phyloP scores from a whole-genome alignment of 2,888 invertebrate genomes.

The Tipula lateralis region DNA sequence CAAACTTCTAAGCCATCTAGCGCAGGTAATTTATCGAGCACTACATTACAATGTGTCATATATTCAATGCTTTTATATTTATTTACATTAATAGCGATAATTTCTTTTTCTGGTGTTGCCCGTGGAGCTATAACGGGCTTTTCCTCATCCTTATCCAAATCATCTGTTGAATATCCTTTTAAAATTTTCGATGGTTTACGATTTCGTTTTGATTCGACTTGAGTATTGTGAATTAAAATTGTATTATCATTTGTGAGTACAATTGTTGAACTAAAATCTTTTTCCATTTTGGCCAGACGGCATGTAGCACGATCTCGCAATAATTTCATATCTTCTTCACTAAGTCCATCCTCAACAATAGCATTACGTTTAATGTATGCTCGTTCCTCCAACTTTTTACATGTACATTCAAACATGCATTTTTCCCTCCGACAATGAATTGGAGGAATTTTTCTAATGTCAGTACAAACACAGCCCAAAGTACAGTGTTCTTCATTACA shows the following conservation, averaged over 20 bases:
- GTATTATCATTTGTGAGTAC: constrained; percentile 61
- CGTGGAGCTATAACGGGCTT: neutral
- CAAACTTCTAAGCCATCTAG: constrained; percentile 55
- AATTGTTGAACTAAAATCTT: constrained; percentile 68
- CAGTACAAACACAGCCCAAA: constrained; percentile 63
- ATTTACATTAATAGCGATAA: constrained; percentile 38
- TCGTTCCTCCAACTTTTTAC: constrained; percentile 37
- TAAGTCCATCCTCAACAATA: constrained; percentile 35
- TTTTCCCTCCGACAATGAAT: constrained; percentile 58
- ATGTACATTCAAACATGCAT: constrained; percentile 50
- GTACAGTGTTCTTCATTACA: constrained; percentile 57
- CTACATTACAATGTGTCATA: constrained; percentile 42
- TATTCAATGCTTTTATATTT: constrained; percentile 36
- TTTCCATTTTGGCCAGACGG: constrained; percentile 62
- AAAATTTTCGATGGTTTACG: constrained; percentile 50
- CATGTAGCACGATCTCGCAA: constrained; percentile 47
- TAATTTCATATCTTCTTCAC: constrained; percentile 46
- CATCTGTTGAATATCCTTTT: constrained; percentile 42
- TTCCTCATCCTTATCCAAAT: constrained; percentile 37
- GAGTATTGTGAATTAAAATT: constrained; percentile 56
- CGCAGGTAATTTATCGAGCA: constrained; percentile 41
- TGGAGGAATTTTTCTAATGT: constrained; percentile 49
- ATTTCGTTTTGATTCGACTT: constrained; percentile 47
- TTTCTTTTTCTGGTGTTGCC: constrained; percentile 27
- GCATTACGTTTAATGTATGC: neutral